Base-by-base conservation (phyloP, 1,140 invertebrate genomes). In the Colletes latitarsis region DNA sequence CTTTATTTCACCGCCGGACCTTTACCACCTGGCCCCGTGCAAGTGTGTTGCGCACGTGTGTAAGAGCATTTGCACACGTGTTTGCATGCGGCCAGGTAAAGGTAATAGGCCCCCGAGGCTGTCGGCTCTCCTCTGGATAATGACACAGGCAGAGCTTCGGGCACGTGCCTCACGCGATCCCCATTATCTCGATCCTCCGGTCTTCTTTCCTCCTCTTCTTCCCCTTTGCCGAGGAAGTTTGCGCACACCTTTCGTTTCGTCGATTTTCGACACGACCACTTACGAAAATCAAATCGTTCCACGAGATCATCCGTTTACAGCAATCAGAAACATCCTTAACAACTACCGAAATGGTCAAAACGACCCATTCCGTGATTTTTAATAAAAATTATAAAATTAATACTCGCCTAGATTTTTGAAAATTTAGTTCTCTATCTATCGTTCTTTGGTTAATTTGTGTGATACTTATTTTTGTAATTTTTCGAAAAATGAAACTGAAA, bases 131-230 rank as follows among this genome's bases (percentile, higher is more conserved):
- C 68, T 89, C 83, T 85, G 88, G 88, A 92, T 92, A 92, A 92
- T 91, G 89, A 92, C 81, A 88, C 84, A 87, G 86, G 58, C 81
- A 82, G 86, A 88, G 88, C 87, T 90, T 81, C 86, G 82, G 91
- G 91, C 92, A 92, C 92, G 92, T 92, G 92, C 90, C 92, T 92
- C 92, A 92, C 91, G 92, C 92, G 89, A 92, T 89, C 88, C 90
- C 92, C 88, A 90, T 92, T 91, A 92, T 90, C 88, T 89, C 84
- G 49, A 66, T 84, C 84, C 87, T 84, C 66, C 78, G 53, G 30
- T 82, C 73, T 70, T 72, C 41, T 71, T 60, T 77, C 63, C 19
- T 70, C 75, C 67, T 79, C 72, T 79, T 81, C 77, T 81, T 79
- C 82, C 81, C 83, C 72, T 81, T 84, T 87, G 52, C 43, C 52